Base-by-base conservation (phyloP, 2,113 vertebrate species). In the Protomyctophum bolini region DNA sequence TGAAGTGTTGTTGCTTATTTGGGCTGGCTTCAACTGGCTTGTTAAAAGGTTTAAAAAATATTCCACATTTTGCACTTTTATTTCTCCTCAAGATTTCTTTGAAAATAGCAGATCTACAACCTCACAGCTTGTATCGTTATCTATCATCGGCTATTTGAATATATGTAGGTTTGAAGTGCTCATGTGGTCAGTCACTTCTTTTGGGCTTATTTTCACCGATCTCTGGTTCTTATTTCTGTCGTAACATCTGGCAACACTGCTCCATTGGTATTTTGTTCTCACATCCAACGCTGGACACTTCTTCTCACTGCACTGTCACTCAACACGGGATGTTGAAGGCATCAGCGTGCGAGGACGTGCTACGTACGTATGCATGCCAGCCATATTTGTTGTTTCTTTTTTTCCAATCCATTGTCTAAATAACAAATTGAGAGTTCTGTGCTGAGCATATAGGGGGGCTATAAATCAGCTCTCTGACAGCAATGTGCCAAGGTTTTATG, bases 381-480 rank as follows among this genome's bases (percentile, higher is more conserved):
- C 82, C 68, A 66, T 29, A 45, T 63, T 48, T 7, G 45, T 72
- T 52, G 52, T 14, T 70, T 76, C 77, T 10, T 45, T 47, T 11
- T 47, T 7, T 75, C 75, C 75, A 79, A 81, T 74, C 14, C 11
- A 11, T 55, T 6, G 51, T 58, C 81, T 87, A 8, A 88, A 88
- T 89, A 82, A 90, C 87, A 63, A 80, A 86, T 41, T 87, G 70
- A 72, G 56, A 68, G 2, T 58, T 49, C 50, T 78, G 45, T 57
- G 41, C 50, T 78, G 80, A 89, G 75, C 66, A 72, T 15, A 21
- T 21, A 21, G 21, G 11, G 11, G 50, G 10, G 73, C 72, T 33
- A 77, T 90, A 83, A 83, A 87, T 86, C 84, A 77, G 71, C 45
- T 41, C 67, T 69, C 67, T 69, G 66, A 82, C 76, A 77, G 70